These are phyloP conservation scores for Aplysina aerophoba DNA, from an alignment of 37 sponge, comb jelly and placozoan genomes.

Conservation along the genomic window DNA sequence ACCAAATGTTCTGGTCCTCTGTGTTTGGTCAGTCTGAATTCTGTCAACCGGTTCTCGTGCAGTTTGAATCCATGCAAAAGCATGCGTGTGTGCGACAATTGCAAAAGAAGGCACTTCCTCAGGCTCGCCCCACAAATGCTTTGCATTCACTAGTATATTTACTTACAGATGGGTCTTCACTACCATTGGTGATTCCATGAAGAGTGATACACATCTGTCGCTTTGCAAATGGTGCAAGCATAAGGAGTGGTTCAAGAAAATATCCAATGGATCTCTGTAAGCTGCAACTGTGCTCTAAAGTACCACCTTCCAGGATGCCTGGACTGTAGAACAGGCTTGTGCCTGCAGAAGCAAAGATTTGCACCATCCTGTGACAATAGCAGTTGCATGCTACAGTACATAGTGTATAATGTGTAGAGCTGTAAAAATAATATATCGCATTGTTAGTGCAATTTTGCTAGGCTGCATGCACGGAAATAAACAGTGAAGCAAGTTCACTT, in stretches of 20 bases:
- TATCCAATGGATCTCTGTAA: conserved; percentile 81
- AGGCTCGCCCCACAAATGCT: too few relatives aligned
- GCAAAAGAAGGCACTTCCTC: too few relatives aligned
- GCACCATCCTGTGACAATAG: not conserved
- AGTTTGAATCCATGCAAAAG: too few relatives aligned
- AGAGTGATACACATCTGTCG: conserved; percentile 80
- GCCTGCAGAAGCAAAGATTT: conserved; percentile 25
- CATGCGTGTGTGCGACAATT: too few relatives aligned
- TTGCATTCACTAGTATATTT: too few relatives aligned
- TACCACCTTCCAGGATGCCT: conserved; percentile 87
- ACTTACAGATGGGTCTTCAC: conserved; percentile 86
- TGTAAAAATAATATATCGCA: too few relatives aligned
- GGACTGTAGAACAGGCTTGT: conserved; percentile 71
- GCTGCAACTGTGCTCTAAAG: conserved; percentile 82
- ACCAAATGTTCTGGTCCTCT: too few relatives aligned
- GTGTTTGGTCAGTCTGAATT: too few relatives aligned
- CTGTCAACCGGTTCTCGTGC: too few relatives aligned
- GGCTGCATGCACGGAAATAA: too few relatives aligned
- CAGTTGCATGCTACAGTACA: not conserved
- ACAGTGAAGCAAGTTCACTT: too few relatives aligned
- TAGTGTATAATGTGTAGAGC: not conserved
- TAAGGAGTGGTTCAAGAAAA: conserved; percentile 85
- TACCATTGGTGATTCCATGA: conserved; percentile 86
- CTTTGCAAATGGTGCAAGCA: conserved; percentile 95
- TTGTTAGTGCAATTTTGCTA: too few relatives aligned